Conservation (phyloP, 1,140 invertebrate genomes). For the Leguminivora glycinivorella region DNA sequence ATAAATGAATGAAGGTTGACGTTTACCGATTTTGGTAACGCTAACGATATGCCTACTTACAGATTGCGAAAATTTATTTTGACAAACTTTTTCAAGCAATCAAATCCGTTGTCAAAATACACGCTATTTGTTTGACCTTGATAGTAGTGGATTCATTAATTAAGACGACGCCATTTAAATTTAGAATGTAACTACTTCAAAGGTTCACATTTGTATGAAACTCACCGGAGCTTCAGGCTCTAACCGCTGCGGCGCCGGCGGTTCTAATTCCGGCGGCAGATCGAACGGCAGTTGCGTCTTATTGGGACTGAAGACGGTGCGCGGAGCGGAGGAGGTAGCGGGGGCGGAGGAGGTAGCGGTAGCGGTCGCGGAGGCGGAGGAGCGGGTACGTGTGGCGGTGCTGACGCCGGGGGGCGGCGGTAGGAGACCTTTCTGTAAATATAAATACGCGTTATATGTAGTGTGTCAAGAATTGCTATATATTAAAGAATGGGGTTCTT, state of each 20-base stretch:
- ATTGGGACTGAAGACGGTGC: conserved; percentile 70
- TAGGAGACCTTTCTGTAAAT: conserved; percentile 75
- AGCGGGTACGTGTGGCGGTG: background rate
- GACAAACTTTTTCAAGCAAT: too few relatives aligned
- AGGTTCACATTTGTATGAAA: conserved; percentile 18
- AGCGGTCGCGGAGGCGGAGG: conserved; percentile 46
- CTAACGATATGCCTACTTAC: too few relatives aligned
- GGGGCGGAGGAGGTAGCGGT: conserved; percentile 43
- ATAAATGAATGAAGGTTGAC: too few relatives aligned
- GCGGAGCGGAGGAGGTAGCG: conserved; percentile 50
- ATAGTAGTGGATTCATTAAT: background rate
- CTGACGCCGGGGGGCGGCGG: conserved; percentile 79
- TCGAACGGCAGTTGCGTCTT: conserved; percentile 71
- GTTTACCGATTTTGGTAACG: too few relatives aligned
- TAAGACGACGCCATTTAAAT: background rate
- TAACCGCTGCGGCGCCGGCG: conserved; percentile 50
- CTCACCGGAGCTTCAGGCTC: conserved; percentile 54
- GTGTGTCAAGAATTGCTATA: too few relatives aligned
- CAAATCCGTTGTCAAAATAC: too few relatives aligned
- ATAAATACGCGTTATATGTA: background rate
- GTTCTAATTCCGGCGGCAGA: conserved; percentile 62
- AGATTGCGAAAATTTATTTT: too few relatives aligned
- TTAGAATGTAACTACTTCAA: background rate
- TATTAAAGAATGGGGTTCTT: conserved; percentile 94
- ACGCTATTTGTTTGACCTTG: too few relatives aligned